These are phyloP conservation scores for Catalaphyllia jardinei DNA, from an alignment of 64 coral and sea anemone species.

Conservation along the genomic window DNA sequence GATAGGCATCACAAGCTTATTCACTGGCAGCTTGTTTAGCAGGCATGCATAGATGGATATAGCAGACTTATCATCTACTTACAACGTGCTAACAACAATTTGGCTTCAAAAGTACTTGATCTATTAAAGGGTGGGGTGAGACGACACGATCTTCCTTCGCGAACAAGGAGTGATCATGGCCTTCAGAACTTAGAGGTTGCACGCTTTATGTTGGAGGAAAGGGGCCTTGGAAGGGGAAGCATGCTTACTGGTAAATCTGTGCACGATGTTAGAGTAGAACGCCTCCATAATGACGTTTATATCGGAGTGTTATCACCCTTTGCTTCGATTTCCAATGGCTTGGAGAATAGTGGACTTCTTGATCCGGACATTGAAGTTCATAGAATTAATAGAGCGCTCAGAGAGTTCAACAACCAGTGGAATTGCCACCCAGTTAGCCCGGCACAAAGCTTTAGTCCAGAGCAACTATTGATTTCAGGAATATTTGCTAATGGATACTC, in stretches of 20 bases:
- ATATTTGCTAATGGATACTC: constrained; percentile 79
- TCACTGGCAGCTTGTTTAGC: too few species aligned
- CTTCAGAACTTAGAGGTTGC: too few species aligned
- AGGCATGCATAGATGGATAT: too few species aligned
- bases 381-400: constrained; percentile 46
- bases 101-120: too few species aligned
- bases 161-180: too few species aligned
- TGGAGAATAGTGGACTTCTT: constrained; percentile 75
- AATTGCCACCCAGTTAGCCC: constrained; percentile 80
- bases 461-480: constrained; percentile 74
- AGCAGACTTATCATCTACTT: too few species aligned
- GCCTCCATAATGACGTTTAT: constrained; percentile 38
- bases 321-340: constrained; percentile 57
- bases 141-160: too few species aligned
- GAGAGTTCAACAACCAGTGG: not conserved
- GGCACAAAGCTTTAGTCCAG: constrained; percentile 68
- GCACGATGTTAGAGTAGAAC: constrained; percentile 41
- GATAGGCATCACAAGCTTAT: too few species aligned
- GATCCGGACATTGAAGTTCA: constrained; percentile 56
- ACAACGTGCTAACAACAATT: too few species aligned
- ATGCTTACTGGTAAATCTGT: constrained; percentile 40
- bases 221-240: too few species aligned
- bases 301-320: constrained; percentile 61
- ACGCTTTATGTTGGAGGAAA: too few species aligned
- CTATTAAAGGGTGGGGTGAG: too few species aligned